Evolutionary conservation across 1,140 invertebrate species (phyloP), one percentile per base, ranked within the genome.

Genomic region (Euglossa dilemma): DNA sequence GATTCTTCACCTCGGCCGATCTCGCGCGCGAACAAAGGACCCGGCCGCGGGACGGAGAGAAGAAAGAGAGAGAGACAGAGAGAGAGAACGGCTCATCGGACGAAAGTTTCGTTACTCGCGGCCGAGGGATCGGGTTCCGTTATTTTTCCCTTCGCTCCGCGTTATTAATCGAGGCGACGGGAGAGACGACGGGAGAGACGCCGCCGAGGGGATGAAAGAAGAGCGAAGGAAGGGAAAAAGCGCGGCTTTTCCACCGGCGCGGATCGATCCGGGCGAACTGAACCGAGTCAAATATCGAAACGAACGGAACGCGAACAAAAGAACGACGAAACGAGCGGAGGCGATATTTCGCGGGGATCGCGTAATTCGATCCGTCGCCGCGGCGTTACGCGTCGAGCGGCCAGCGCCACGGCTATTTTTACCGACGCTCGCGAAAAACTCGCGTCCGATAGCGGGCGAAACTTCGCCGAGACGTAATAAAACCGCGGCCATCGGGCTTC

Each of bases 91-190:
- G 56, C 61, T 11, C 63, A n/a, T 59, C 80, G 20, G 74, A 83
- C 74, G 66, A 83, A 83, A 79, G 36, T 84, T 80, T 84, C 76
- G 67, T 81, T 80, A 84, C 61, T 84, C 57, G 59, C 25, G 25
- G 75, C 57, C 28, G 56, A 45, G 16, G 69, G 69, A 67, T 70
- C 64, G 61, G 67, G 36, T 57, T 50, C 63, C 64, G 28, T 54
- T 45, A 50, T 45, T n/a, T 63, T 57, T n/a, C 18, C 20, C 66
- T 6, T 28, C 23, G 36, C 20, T 63, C 52, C 57, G 28, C 20
- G 56, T 80, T 83, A 83, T 83, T 78, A 76, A 83, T 77, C 74
- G 73, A 78, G 70, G 56, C 80, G 67, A 67, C 73, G 20, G 28
- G 43, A 18, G 7, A 12, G 8, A n/a, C 6, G 18, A 12, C n/a